These are phyloP conservation scores for Aphis craccivora DNA, from an alignment of 1,140 invertebrate genomes.

Conservation along the genomic window DNA sequence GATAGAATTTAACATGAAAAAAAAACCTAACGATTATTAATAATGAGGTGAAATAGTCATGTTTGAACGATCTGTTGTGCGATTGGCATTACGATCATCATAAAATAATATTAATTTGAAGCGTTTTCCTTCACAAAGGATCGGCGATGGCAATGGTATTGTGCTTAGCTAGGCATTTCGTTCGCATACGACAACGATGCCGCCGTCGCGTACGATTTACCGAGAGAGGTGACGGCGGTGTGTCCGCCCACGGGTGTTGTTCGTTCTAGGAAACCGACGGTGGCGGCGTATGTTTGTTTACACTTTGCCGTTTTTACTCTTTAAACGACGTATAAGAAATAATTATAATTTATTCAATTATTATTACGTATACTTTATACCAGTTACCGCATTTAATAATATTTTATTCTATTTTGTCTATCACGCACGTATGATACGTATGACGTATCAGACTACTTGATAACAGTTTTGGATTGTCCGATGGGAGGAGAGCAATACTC, in stretches of 20 bases:
- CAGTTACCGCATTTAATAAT: neutral
- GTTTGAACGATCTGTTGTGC: neutral
- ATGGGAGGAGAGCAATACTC: too few relatives aligned
- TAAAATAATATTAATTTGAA: neutral
- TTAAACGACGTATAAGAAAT: neutral
- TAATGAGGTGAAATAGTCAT: neutral
- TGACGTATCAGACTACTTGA: neutral
- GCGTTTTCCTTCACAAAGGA: neutral
- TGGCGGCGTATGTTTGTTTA: conserved; percentile 3
- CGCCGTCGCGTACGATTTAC: neutral
- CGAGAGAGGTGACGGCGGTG: neutral
- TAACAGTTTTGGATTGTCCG: neutral
- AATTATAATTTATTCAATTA: neutral
- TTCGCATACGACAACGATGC: neutral
- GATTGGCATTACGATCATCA: neutral
- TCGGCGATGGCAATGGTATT: neutral
- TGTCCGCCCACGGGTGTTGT: conserved; percentile 43
- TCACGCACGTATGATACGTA: too few relatives aligned
- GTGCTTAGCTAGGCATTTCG: conserved; percentile 24
- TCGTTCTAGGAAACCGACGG: conserved; percentile 24
- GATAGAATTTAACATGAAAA: neutral
- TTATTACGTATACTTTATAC: neutral
- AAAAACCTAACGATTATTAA: neutral
- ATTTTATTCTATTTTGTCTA: neutral
- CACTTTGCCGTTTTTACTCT: conserved; percentile 20